Evolutionary conservation across 2,888 invertebrate species (phyloP).

Genomic region (Nyleta sp.): DNA sequence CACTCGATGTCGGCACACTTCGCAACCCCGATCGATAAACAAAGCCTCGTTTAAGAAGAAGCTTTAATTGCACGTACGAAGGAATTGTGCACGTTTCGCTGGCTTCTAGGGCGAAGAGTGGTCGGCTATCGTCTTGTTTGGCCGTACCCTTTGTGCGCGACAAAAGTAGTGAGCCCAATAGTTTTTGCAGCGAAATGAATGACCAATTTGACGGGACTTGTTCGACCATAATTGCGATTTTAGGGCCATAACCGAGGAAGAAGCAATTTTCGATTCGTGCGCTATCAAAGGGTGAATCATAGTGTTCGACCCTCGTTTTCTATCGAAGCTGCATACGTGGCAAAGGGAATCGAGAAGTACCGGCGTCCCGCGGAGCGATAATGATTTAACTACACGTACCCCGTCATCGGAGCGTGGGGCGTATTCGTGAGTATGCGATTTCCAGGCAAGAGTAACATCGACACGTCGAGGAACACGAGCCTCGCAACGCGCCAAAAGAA

Average conservation of each 20-base stretch:
- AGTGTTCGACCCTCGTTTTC: slow-evolving; percentile 58
- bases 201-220: slow-evolving; percentile 59
- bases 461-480: slow-evolving; percentile 57
- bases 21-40: not conserved
- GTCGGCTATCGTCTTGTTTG: slow-evolving; percentile 24
- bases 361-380: slow-evolving; percentile 63
- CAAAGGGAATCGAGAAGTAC: slow-evolving; percentile 65
- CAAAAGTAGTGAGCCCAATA: slow-evolving; percentile 46
- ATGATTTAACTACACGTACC: slow-evolving; percentile 66
- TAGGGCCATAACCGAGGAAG: slow-evolving; percentile 58
- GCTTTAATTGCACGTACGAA: not conserved
- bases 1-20: not conserved
- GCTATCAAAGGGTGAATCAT: slow-evolving; percentile 62
- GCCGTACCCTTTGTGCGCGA: slow-evolving; percentile 11
- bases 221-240: slow-evolving; percentile 60
- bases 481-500: slow-evolving; percentile 51
- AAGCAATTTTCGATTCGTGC: slow-evolving; percentile 63
- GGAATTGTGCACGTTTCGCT: not conserved
- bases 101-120: slow-evolving; percentile 6
- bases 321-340: slow-evolving; percentile 53
- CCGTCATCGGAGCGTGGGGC: slow-evolving; percentile 59
- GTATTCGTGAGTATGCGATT: slow-evolving; percentile 64
- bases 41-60: not conserved
- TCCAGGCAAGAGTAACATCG: slow-evolving; percentile 61
- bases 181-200: slow-evolving; percentile 54